These are phyloP conservation scores for Stegodyphus dumicola DNA, from an alignment of 1,140 invertebrate species.

Conservation along the genomic window DNA sequence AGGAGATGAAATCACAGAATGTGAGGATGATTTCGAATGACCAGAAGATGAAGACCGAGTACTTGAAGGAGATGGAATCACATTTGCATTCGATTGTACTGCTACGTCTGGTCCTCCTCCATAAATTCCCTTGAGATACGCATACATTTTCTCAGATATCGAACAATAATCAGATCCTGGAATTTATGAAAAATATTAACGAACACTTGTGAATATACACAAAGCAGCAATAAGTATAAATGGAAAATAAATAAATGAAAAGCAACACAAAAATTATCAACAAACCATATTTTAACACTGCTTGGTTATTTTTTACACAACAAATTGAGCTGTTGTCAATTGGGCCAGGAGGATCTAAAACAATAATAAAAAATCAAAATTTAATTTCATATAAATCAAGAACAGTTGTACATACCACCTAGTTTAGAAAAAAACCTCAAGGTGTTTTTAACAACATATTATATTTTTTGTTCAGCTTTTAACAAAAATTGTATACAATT, in stretches of 20 bases:
- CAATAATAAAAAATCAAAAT: neutral
- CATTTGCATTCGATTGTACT: slow-evolving; percentile 64
- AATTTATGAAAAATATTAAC: slow-evolving; percentile 67
- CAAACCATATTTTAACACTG: slow-evolving; percentile 70
- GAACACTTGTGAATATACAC: neutral
- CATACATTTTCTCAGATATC: slow-evolving; percentile 85
- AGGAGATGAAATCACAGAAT: neutral
- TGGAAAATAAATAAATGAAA: neutral
- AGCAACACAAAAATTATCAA: neutral
- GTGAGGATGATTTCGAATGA: too few relatives aligned
- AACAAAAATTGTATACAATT: too few relatives aligned
- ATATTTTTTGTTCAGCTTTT: too few relatives aligned
- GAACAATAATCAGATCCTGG: slow-evolving; percentile 83
- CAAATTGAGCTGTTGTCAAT: slow-evolving; percentile 85
- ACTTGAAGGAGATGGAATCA: neutral
- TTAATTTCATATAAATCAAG: too few relatives aligned
- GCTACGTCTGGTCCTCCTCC: slow-evolving; percentile 86
- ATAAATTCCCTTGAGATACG: slow-evolving; percentile 85
- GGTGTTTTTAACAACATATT: too few relatives aligned
- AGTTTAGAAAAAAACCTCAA: too few relatives aligned
- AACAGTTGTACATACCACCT: too few relatives aligned
- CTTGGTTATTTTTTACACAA: slow-evolving; percentile 73
- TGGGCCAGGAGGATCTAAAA: slow-evolving; percentile 81
- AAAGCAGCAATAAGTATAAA: neutral
- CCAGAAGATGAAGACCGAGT: neutral